Percentiles rank a stretch among this genome's conserved stretches.
phyloP scores from a whole-genome alignment of 2,888 invertebrate genomes.

The Bellardia pandia region DNA sequence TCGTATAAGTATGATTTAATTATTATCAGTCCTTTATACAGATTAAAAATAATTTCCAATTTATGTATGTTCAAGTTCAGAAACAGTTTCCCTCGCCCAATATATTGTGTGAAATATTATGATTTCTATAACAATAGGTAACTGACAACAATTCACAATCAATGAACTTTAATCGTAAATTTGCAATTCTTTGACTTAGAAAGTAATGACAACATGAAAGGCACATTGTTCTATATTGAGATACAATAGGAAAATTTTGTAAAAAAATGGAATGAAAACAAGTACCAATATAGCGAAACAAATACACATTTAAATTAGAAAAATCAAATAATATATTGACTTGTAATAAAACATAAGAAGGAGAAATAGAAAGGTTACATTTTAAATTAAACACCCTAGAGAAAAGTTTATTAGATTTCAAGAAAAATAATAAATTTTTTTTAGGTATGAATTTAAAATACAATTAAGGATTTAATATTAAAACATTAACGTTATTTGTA shows the following conservation, averaged over 20 bases:
- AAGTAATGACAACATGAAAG: conserved; percentile 46
- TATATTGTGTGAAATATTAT: neutral
- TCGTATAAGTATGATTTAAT: too few relatives aligned
- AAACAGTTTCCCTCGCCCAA: neutral
- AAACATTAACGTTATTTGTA: too few relatives aligned
- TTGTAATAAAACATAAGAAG: too few relatives aligned
- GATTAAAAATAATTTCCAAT: too few relatives aligned
- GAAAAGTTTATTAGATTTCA: too few relatives aligned
- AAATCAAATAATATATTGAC: neutral
- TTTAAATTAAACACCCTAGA: too few relatives aligned
- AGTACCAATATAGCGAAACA: neutral
- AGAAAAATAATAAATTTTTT: too few relatives aligned
- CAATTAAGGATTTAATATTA: too few relatives aligned
- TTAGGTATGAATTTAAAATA: too few relatives aligned
- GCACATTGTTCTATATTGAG: conserved; percentile 34
- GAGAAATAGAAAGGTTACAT: too few relatives aligned
- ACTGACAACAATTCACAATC: conserved; percentile 69
- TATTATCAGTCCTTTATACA: too few relatives aligned
- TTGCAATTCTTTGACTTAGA: conserved; percentile 57
- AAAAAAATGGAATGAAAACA: neutral
- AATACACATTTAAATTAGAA: neutral
- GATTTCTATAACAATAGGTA: conserved; percentile 44
- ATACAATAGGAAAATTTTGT: neutral
- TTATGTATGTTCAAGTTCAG: neutral
- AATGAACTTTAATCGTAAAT: conserved; percentile 61